Evolutionary conservation across 2,888 invertebrate species (phyloP).

Genomic region (Cosmorhoe ocellata): DNA sequence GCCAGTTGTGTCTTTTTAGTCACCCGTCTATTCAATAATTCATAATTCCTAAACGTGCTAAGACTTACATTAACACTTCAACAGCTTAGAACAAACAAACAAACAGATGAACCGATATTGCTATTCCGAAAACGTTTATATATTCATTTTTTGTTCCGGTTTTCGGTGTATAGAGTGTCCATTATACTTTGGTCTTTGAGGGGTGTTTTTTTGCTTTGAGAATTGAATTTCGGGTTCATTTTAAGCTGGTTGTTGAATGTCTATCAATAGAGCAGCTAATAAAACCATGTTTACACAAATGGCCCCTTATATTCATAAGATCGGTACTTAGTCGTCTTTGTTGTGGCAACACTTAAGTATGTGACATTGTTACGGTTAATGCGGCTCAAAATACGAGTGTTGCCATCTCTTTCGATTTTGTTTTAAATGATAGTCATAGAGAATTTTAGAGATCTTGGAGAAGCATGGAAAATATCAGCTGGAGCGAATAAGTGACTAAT

Average conservation of each 20-base stretch:
- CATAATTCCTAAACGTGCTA: slow-evolving; percentile 68
- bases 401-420: background rate
- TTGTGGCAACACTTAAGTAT: slow-evolving; percentile 24
- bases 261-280: slow-evolving; percentile 53
- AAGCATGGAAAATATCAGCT: too few relatives aligned
- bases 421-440: too few relatives aligned
- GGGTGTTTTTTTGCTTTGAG: slow-evolving; percentile 6
- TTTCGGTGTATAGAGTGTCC: slow-evolving; percentile 42
- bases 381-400: slow-evolving; percentile 9
- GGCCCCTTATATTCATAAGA: slow-evolving; percentile 41
- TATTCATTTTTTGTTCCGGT: slow-evolving; percentile 40
- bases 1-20: slow-evolving; percentile 40
- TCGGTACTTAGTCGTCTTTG: slow-evolving; percentile 23
- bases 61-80: slow-evolving; percentile 70
- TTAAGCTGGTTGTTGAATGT: slow-evolving; percentile 32
- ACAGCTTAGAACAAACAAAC: slow-evolving; percentile 62
- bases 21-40: slow-evolving; percentile 67
- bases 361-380: slow-evolving; percentile 23
- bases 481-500: too few relatives aligned
- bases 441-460: too few relatives aligned
- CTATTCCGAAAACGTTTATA: slow-evolving; percentile 46
- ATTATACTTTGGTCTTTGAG: slow-evolving; percentile 24
- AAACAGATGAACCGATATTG: slow-evolving; percentile 44
- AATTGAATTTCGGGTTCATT: slow-evolving; percentile 30
- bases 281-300: slow-evolving; percentile 56